Conservation (phyloP, 2,113 vertebrate species). For the Limanda limanda region DNA sequence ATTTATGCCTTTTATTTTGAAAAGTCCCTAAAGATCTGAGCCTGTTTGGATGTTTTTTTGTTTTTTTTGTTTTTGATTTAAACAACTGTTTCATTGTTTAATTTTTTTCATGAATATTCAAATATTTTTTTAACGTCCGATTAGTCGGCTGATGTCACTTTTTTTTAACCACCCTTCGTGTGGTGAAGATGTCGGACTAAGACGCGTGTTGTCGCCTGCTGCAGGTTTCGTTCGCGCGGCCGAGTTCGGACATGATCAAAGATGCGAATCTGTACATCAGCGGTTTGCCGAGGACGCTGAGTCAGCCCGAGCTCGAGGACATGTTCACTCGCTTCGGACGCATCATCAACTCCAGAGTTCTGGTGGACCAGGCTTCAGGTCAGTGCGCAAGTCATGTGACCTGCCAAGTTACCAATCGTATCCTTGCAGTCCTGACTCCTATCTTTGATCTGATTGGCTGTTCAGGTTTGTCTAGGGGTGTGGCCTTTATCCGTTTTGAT, state of each 20-base stretch:
- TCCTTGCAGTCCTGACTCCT: neutral
- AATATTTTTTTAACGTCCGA: conserved; percentile 27
- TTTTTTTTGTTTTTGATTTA: conserved; percentile 58
- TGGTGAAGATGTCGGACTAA: neutral
- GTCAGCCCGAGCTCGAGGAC: conserved; percentile 97
- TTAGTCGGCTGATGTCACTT: conserved; percentile 38
- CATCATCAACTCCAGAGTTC: conserved; percentile 96
- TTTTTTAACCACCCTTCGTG: neutral
- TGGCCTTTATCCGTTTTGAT: conserved; percentile 98
- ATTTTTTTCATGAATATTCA: conserved; percentile 28
- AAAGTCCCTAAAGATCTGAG: no score
- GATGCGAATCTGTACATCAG: conserved; percentile 98
- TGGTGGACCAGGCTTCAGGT: conserved; percentile 99
- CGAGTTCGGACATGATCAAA: conserved; percentile 97
- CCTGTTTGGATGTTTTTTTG: conserved; percentile 21
- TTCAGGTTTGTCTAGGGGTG: conserved; percentile 93
- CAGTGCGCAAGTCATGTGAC: conserved; percentile 1
- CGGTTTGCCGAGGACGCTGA: conserved; percentile 93
- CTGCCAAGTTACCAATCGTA: neutral
- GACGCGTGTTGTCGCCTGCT: neutral
- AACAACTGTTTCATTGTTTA: conserved; percentile 46
- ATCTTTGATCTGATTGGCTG: neutral
- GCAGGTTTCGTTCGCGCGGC: conserved; percentile 96
- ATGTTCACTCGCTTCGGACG: conserved; percentile 94
- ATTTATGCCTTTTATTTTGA: conserved; percentile 56